phyloP scores from a whole-genome alignment of 2,797 vertebrate species.

The Sus cebifrons region DNA sequence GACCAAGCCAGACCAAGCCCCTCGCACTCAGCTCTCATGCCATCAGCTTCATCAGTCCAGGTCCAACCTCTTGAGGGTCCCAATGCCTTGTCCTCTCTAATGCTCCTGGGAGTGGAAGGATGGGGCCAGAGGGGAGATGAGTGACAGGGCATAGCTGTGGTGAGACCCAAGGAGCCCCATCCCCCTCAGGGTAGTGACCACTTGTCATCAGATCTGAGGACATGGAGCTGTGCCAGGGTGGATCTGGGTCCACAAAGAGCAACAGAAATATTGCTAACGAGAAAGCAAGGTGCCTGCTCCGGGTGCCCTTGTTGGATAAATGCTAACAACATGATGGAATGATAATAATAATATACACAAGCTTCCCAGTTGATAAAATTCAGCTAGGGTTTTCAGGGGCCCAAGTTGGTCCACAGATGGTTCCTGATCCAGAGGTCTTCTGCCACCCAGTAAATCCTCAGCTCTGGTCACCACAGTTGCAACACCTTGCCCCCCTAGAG shows the following conservation, averaged over 20 bases:
- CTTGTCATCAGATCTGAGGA: neutral
- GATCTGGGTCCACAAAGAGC: neutral
- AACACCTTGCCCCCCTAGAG: neutral
- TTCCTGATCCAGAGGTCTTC: neutral
- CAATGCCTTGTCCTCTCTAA: neutral
- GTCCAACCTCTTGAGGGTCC: neutral
- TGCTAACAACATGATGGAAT: neutral
- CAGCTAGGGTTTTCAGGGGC: neutral
- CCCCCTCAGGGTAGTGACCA: neutral
- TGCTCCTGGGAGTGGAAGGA: neutral
- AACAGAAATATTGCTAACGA: neutral
- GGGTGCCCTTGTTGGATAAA: neutral
- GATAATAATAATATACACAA: neutral
- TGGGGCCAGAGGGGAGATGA: neutral
- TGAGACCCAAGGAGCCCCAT: neutral
- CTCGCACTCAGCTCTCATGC: neutral
- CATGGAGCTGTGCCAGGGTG: neutral
- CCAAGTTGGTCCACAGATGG: neutral
- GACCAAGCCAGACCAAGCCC: neutral
- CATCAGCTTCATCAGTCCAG: neutral
- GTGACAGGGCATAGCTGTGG: neutral
- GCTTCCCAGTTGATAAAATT: constrained; percentile 23
- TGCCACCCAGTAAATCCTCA: neutral
- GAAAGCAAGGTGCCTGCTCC: neutral
- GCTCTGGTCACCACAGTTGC: neutral